Conservation (phyloP, 1,140 invertebrate genomes). For the Drosophila bifasciata region DNA sequence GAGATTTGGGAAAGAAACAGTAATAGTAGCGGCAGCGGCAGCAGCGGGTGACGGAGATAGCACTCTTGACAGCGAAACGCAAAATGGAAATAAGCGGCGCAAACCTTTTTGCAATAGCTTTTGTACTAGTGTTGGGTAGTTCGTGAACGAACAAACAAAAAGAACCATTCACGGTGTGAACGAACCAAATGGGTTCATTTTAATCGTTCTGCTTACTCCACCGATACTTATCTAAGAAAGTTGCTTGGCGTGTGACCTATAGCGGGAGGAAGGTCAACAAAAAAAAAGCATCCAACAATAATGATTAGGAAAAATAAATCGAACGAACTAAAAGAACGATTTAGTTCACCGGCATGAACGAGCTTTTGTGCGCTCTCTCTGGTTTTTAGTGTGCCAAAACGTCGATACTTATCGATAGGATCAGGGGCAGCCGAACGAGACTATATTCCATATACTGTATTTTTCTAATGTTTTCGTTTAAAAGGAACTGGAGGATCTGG, state of each 20-base stretch:
- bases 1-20: conserved; percentile 26
- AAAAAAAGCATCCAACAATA: too few relatives aligned
- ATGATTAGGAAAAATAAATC: too few relatives aligned
- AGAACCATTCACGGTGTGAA: too few relatives aligned
- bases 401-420: conserved; percentile 5
- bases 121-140: conserved; percentile 43
- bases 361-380: conserved; percentile 67
- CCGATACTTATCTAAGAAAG: too few relatives aligned
- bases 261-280: too few relatives aligned
- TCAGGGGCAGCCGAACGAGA: too few relatives aligned
- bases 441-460: not conserved
- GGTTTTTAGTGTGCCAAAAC: conserved; percentile 19
- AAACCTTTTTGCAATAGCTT: conserved; percentile 72
- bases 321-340: too few relatives aligned
- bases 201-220: too few relatives aligned
- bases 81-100: conserved; percentile 74
- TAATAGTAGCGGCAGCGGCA: conserved; percentile 10
- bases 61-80: conserved; percentile 43
- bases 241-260: too few relatives aligned
- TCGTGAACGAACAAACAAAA: too few relatives aligned
- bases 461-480: conserved; percentile 35
- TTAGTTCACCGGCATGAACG: too few relatives aligned
- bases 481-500: conserved; percentile 88
- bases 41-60: conserved; percentile 3
- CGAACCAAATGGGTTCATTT: too few relatives aligned